Evolutionary conservation across 2,113 vertebrate species (phyloP).

Genomic region (Seriola aureovittata): DNA sequence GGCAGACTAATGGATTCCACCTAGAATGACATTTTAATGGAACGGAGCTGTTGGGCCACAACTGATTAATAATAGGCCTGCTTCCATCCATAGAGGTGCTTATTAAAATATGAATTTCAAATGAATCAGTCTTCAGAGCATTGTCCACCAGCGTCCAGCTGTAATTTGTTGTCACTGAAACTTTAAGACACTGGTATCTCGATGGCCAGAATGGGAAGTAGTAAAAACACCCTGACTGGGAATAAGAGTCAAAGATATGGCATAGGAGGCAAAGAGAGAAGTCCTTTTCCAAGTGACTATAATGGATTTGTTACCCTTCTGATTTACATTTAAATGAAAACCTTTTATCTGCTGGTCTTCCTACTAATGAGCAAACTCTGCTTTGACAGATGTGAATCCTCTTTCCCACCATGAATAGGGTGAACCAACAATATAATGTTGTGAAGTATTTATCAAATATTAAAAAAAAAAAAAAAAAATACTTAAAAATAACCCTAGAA

Average conservation of each 20-base stretch:
- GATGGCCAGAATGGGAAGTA: conserved; percentile 54
- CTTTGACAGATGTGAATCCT: conserved; percentile 68
- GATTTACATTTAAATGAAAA: conserved; percentile 86
- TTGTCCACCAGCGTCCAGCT: conserved; percentile 48
- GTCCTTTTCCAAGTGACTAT: conserved; percentile 70
- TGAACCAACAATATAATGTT: conserved; percentile 12
- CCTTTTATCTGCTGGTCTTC: conserved; percentile 79
- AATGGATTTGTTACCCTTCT: conserved; percentile 82
- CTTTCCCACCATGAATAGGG: conserved; percentile 32
- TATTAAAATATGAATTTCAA: conserved; percentile 75
- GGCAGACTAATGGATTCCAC: conserved; percentile 64
- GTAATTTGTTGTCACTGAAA: conserved; percentile 66
- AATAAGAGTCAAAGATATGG: conserved; percentile 67
- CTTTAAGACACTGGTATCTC: conserved; percentile 59
- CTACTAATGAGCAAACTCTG: conserved; percentile 67
- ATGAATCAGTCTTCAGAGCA: conserved; percentile 51
- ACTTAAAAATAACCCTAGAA: not conserved
- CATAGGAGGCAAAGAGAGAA: conserved; percentile 55
- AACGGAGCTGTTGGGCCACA: conserved; percentile 58
- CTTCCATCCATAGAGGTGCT: conserved; percentile 44
- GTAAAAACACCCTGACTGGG: conserved; percentile 53
- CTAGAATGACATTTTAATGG: conserved; percentile 67
- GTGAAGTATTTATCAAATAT: not conserved
- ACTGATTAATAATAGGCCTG: conserved; percentile 64
- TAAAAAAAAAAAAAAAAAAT: not conserved